phyloP scores from a whole-genome alignment of 2,797 vertebrate genomes.

The Steatocranus sp. region DNA sequence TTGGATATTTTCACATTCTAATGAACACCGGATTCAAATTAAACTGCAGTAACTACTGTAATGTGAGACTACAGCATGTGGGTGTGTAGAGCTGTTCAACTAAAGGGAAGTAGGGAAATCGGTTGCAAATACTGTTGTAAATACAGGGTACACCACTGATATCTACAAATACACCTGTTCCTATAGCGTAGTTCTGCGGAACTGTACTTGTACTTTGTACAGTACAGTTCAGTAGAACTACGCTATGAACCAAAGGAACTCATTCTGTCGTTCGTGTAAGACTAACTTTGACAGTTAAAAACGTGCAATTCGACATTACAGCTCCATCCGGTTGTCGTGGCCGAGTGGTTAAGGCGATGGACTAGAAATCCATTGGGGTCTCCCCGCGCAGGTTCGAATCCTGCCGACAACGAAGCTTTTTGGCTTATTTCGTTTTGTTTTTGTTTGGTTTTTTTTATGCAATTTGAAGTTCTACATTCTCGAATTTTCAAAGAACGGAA shows the following conservation, averaged over 20 bases:
- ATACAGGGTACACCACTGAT: neutral
- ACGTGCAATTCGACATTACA: rapidly evolving
- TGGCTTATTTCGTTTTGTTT: neutral
- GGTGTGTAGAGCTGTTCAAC: neutral
- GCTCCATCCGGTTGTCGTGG: slow-evolving; percentile 56
- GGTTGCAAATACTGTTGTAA: neutral
- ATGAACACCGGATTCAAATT: neutral
- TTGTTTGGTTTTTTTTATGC: rapidly evolving
- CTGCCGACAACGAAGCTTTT: slow-evolving; percentile 52
- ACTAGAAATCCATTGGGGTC: slow-evolving; percentile 78
- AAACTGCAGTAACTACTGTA: neutral
- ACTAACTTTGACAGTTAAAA: rapidly evolving
- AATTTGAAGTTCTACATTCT: neutral
- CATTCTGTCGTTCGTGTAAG: rapidly evolving
- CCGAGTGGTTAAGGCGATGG: slow-evolving; percentile 78
- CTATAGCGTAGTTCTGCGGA: neutral
- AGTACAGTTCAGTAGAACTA: neutral
- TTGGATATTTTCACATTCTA: neutral
- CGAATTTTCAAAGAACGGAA: neutral
- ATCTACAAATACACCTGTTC: neutral
- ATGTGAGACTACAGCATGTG: neutral
- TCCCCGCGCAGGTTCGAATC: slow-evolving; percentile 76
- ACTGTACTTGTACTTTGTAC: neutral
- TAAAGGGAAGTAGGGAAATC: neutral
- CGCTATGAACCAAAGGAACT: neutral